These are phyloP conservation scores for Malacoctenus gilli DNA, from an alignment of 2,797 vertebrate genomes.

Conservation along the genomic window DNA sequence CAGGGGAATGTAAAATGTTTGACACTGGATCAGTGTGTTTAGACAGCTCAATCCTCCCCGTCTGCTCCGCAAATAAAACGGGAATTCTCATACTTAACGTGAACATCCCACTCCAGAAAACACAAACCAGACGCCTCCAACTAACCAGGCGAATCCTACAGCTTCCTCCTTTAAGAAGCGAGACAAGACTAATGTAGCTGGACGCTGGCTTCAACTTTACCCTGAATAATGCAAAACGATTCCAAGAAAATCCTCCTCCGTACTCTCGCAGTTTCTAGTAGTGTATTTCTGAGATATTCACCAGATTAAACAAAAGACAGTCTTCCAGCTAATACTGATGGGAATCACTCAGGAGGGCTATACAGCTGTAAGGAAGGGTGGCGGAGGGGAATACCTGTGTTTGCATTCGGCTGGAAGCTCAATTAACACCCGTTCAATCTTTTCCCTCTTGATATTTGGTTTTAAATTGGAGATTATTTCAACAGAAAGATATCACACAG, in stretches of 20 bases:
- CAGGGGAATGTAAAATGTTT: constrained; percentile 38
- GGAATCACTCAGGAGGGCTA: neutral
- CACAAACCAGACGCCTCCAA: no score
- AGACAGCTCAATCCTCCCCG: constrained; percentile 38
- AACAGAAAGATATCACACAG: no score
- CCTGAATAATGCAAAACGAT: neutral
- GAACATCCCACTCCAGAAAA: constrained; percentile 1
- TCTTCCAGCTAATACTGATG: neutral
- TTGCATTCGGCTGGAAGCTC: neutral
- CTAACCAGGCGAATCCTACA: no score
- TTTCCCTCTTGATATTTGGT: no score
- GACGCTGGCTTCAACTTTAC: neutral
- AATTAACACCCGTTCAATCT: neutral
- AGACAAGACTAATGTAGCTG: neutral
- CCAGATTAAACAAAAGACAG: constrained; percentile 3
- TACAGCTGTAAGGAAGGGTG: no score
- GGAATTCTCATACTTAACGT: neutral
- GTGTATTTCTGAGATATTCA: neutral
- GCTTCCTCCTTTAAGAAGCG: neutral
- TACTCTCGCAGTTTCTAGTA: constrained; percentile 1
- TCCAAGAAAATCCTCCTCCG: constrained; percentile 10
- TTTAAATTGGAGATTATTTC: no score
- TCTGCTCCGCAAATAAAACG: constrained; percentile 30
- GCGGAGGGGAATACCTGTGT: neutral
- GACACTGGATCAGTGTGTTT: constrained; percentile 49